Conservation (phyloP, 1,140 invertebrate genomes). For the Dendroctonus ponderosae region DNA sequence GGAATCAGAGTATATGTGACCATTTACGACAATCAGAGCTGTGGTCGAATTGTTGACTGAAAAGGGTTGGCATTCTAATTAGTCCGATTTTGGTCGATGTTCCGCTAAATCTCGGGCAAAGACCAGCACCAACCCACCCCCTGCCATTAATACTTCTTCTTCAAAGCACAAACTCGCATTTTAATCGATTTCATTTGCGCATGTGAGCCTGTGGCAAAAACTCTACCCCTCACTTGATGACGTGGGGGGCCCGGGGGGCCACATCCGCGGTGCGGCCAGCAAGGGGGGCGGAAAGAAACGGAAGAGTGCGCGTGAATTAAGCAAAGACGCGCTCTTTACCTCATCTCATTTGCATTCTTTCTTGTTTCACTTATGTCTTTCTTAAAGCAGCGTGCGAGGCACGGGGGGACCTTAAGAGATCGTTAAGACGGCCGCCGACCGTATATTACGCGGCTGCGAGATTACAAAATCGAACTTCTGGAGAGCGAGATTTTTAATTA, state of each 20-base stretch:
- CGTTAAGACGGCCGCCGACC: constrained; percentile 29
- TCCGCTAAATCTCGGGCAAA: constrained; percentile 39
- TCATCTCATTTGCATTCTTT: constrained; percentile 51
- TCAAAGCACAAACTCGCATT: constrained; percentile 52
- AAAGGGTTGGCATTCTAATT: background rate
- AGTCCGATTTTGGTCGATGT: constrained; percentile 1
- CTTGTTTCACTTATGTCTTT: constrained; percentile 47
- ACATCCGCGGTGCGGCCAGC: constrained; percentile 33
- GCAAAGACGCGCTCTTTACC: constrained; percentile 49
- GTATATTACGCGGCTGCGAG: constrained; percentile 27
- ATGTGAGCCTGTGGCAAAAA: constrained; percentile 52
- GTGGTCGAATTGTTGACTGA: too few relatives aligned
- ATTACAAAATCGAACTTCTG: constrained; percentile 12
- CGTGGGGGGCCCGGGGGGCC: constrained; percentile 34
- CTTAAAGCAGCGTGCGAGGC: constrained; percentile 25
- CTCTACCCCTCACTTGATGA: constrained; percentile 46
- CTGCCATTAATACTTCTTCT: constrained; percentile 52
- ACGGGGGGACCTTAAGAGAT: constrained; percentile 25
- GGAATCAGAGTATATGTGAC: too few relatives aligned
- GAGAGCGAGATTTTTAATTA: constrained; percentile 5
- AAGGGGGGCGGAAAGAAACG: constrained; percentile 45
- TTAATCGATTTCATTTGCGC: constrained; percentile 53
- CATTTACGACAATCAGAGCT: too few relatives aligned
- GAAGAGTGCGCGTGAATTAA: constrained; percentile 51
- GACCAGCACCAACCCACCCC: constrained; percentile 36